These are phyloP conservation scores for Neuroterus valhalla DNA, from an alignment of 1,140 invertebrate genomes.

Conservation along the genomic window DNA sequence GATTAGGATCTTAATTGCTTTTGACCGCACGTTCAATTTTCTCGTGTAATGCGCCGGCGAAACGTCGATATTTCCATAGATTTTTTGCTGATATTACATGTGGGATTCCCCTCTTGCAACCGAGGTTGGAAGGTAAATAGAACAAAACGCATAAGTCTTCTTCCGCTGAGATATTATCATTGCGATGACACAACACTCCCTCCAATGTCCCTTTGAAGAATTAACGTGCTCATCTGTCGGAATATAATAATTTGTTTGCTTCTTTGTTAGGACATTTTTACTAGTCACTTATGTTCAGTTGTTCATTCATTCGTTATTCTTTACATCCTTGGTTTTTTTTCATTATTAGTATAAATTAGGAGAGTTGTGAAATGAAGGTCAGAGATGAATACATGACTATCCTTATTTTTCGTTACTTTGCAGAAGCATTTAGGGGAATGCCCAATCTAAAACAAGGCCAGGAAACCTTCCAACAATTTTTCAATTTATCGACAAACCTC, in stretches of 20 bases:
- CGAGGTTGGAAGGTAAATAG: neutral
- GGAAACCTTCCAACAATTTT: too few relatives aligned
- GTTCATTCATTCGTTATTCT: too few relatives aligned
- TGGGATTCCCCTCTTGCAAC: neutral
- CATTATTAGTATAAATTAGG: too few relatives aligned
- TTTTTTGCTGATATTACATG: slow-evolving; percentile 21
- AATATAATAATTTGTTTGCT: slow-evolving; percentile 1
- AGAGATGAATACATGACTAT: too few relatives aligned
- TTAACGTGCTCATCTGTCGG: neutral
- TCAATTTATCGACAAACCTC: too few relatives aligned
- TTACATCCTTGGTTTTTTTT: too few relatives aligned
- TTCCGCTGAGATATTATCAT: slow-evolving; percentile 10
- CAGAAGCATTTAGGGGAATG: too few relatives aligned
- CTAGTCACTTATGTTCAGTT: too few relatives aligned
- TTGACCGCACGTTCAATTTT: slow-evolving; percentile 25
- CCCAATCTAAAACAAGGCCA: too few relatives aligned
- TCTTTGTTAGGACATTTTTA: neutral
- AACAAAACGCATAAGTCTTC: neutral
- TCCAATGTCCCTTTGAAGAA: neutral
- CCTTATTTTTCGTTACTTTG: too few relatives aligned
- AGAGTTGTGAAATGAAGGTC: too few relatives aligned
- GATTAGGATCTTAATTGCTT: slow-evolving; percentile 29
- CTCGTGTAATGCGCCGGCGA: neutral
- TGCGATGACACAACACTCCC: neutral
- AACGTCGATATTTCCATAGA: slow-evolving; percentile 9